Base-by-base conservation (phyloP, 2,888 invertebrate genomes). In the Pandemis heparana region DNA sequence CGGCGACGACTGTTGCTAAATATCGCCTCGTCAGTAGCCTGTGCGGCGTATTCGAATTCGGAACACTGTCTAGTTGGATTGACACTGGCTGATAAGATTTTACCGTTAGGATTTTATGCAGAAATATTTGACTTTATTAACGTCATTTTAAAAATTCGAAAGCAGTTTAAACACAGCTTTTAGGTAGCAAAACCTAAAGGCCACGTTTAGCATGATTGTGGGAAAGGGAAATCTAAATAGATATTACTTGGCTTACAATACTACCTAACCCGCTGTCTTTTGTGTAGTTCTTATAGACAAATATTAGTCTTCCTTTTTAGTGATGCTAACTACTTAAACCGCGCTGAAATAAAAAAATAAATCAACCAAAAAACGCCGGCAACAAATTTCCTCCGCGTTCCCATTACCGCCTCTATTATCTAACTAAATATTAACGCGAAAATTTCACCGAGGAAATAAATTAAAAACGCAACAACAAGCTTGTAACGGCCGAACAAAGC, bases 401-500 rank as follows among this genome's bases (percentile, higher is more conserved):
- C 85, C 80, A 85, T 83, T 83, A 81, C 81, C 79, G 78, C 80
- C 79, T 74, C 85, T 87, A 88, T 90, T 90, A 90, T 89, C 88
- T 88, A 89, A 89, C 90, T 90, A 92, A 92, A 92, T 90, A 92
- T 92, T 90, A 90, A 87, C 88, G 87, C 86, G 90, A 87, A 91
- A 92, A 87, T 90, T 92, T 89, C 83, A 83, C 83, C 86, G 83
- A 85, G 91, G 89, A 92, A 92, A 94, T 93, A 94, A 94, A 94
- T 94, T 94, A 94, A 94, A 94, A 94, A 94, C 93, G 94, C 92
- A 94, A 94, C 94, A 94, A 93, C 91, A 92, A 92, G 91, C 87
- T 91, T 92, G 93, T 93, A 94, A 92, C 93, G 91, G 91, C 79
- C 84, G 93, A 93, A 94, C 94, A 94, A 94, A 91, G 91, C 85